Percentiles rank a stretch among this genome's conserved stretches.
Conservation (phyloP, 2,797 vertebrate species). For the Cyclopterus lumpus region DNA sequence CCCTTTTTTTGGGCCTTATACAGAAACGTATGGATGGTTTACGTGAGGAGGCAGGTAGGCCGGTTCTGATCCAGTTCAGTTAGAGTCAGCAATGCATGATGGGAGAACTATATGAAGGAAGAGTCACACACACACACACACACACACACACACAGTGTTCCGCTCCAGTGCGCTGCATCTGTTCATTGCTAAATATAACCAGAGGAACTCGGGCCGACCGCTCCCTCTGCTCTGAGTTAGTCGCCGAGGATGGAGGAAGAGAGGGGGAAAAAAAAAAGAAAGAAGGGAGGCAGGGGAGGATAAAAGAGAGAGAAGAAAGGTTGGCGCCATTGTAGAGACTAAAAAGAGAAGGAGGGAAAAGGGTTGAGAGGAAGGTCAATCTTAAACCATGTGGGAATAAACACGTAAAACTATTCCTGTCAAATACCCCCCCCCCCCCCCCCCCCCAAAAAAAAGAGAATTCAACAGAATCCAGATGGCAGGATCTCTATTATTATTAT, state of each 20-base stretch:
- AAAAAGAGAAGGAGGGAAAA: conserved; percentile 19
- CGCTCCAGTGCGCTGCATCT: conserved; percentile 79
- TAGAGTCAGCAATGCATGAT: conserved; percentile 73
- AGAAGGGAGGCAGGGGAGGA: conserved; percentile 9
- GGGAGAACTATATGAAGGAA: conserved; percentile 68
- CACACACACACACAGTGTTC: conserved; percentile 59
- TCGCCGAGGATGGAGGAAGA: conserved; percentile 59
- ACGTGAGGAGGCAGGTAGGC: conserved; percentile 13
- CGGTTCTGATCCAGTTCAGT: conserved; percentile 74
- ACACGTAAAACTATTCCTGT: conserved; percentile 49
- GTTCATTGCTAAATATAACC: conserved; percentile 82
- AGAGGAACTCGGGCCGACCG: conserved; percentile 65
- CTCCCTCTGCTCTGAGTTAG: conserved; percentile 58
- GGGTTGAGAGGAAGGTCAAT: conserved; percentile 20
- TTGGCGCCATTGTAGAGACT: conserved; percentile 23
- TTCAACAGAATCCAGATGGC: conserved; percentile 53
- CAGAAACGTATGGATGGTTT: conserved; percentile 18
- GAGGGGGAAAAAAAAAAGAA: conserved; percentile 13
- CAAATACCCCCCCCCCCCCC: too few species aligned
- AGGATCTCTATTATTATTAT: conserved; percentile 48
- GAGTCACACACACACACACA: conserved; percentile 27
- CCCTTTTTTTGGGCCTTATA: too few species aligned
- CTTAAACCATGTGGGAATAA: conserved; percentile 44
- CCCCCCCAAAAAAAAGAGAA: too few species aligned
- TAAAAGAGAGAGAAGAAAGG: conserved; percentile 17